phyloP scores from a whole-genome alignment of 2,888 invertebrate species.

The Melinaea marsaeus region DNA sequence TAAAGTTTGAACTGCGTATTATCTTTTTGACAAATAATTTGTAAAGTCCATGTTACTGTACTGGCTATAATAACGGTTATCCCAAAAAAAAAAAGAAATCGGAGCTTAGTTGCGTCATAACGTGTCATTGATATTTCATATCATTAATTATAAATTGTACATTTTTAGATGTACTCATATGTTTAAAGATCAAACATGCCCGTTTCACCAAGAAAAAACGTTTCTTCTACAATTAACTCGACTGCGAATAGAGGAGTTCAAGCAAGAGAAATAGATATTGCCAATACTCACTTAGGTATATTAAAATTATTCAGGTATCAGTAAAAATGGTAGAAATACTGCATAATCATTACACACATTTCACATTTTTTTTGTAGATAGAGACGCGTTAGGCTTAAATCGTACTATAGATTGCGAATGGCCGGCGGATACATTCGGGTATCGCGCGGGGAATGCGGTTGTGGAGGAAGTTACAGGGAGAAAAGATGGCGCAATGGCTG shows the following conservation, averaged over 20 bases:
- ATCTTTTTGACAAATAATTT: too few relatives aligned
- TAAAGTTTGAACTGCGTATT: too few relatives aligned
- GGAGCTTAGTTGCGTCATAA: too few relatives aligned
- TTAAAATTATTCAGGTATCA: background rate
- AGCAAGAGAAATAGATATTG: conserved; percentile 42
- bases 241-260: conserved; percentile 46
- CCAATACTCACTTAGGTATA: conserved; percentile 31
- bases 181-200: conserved; percentile 7
- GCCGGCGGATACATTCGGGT: conserved; percentile 13
- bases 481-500: conserved; percentile 15
- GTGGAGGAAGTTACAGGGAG: background rate
- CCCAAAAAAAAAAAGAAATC: too few relatives aligned
- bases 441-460: background rate
- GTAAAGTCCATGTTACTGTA: too few relatives aligned
- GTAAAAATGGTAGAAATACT: background rate
- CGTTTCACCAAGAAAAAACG: conserved; percentile 37
- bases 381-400: conserved; percentile 14
- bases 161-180: too few relatives aligned
- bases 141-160: too few relatives aligned
- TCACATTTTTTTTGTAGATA: conserved; percentile 7
- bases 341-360: background rate
- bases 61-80: too few relatives aligned
- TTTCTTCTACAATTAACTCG: conserved; percentile 34
- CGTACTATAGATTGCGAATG: conserved; percentile 5
- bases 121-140: too few relatives aligned